Evolutionary conservation across 1,140 invertebrate genomes (phyloP).

Genomic region (Apis mellifera): Amel_HAv3.1 CM009933.2:9436501-9437000

Average conservation of each 20-base stretch:
- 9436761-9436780: background rate
- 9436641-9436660: slow-evolving; percentile 64
- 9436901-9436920: slow-evolving; percentile 34
- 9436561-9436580: background rate
- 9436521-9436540: slow-evolving; percentile 43
- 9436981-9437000: slow-evolving; percentile 10
- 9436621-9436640: slow-evolving; percentile 48
- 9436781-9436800: too few species aligned
- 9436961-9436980: slow-evolving; percentile 73
- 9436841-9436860: background rate
- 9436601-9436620: slow-evolving; percentile 42
- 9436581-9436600: slow-evolving; percentile 49
- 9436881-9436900: background rate
- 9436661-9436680: slow-evolving; percentile 63
- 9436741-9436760: background rate
- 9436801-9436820: too few species aligned
- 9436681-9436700: background rate
- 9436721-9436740: too few species aligned
- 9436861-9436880: background rate
- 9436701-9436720: slow-evolving; percentile 4
- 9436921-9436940: slow-evolving; percentile 48
- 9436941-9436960: slow-evolving; percentile 74
- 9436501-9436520: slow-evolving; percentile 41
- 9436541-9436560: slow-evolving; percentile 27
- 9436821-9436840: background rate